Evolutionary conservation across 1,140 invertebrate genomes (phyloP).

Genomic region (Lasioglossum baleicum): DNA sequence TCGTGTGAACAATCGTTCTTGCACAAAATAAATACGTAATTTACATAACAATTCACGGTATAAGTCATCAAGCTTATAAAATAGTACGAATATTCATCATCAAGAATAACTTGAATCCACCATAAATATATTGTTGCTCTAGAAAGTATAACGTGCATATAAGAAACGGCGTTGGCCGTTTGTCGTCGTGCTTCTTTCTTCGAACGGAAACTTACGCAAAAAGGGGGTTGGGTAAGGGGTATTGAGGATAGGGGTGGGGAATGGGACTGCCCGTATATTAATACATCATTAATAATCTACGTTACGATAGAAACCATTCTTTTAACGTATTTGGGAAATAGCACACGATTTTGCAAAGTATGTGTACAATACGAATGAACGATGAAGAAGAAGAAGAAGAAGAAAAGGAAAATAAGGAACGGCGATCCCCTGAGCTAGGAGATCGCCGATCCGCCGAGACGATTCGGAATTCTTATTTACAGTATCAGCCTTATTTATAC

Average conservation of each 20-base stretch:
- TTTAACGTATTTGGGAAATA: slow-evolving; percentile 23
- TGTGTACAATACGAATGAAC: slow-evolving; percentile 35
- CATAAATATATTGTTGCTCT: slow-evolving; percentile 18
- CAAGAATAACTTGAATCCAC: background rate
- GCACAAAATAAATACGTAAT: slow-evolving; percentile 22
- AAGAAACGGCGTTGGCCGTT: background rate
- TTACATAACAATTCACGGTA: background rate
- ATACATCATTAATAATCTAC: slow-evolving; percentile 42
- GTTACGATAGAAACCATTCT: slow-evolving; percentile 30
- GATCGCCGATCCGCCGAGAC: slow-evolving; percentile 18
- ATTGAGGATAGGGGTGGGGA: background rate
- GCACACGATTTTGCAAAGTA: slow-evolving; percentile 33
- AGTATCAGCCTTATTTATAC: slow-evolving; percentile 54
- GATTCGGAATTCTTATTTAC: slow-evolving; percentile 52
- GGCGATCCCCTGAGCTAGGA: slow-evolving; percentile 3
- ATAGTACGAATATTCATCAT: slow-evolving; percentile 12
- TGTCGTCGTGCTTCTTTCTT: background rate
- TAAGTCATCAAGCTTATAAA: slow-evolving; percentile 19
- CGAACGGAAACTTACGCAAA: slow-evolving; percentile 10
- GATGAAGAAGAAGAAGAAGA: slow-evolving; percentile 21
- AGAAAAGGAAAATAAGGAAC: slow-evolving; percentile 4
- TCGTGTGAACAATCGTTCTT: background rate
- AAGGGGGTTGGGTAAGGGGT: background rate
- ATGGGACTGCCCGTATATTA: slow-evolving; percentile 10
- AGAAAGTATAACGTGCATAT: background rate